Evolutionary conservation across 2,888 invertebrate species (phyloP).

Genomic region (Lithosia quadra): DNA sequence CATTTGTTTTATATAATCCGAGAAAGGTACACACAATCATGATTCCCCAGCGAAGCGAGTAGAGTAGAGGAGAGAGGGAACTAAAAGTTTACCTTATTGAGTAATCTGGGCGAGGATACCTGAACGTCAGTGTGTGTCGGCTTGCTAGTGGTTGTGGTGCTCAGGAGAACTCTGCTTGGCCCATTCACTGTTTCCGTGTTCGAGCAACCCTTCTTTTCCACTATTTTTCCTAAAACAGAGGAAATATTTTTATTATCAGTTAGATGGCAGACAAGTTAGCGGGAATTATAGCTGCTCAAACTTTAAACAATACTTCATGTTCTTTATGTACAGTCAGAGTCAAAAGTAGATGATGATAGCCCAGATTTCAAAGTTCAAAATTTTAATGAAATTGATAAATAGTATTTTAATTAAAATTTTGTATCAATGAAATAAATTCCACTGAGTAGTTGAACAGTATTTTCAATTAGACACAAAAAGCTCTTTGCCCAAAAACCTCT

Average conservation of each 20-base stretch:
- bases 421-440: no score
- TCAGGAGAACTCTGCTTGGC: constrained; percentile 76
- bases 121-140: constrained; percentile 82
- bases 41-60: constrained; percentile 71
- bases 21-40: constrained; percentile 40
- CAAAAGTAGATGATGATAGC: no score
- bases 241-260: constrained; percentile 2
- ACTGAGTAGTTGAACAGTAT: no score
- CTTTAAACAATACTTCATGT: no score
- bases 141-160: constrained; percentile 67
- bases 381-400: no score
- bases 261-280: no score
- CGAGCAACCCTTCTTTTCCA: constrained; percentile 89
- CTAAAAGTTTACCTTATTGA: constrained; percentile 85
- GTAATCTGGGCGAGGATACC: constrained; percentile 86
- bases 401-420: no score
- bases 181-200: constrained; percentile 79
- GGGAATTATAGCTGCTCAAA: no score
- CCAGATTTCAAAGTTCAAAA: no score
- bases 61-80: constrained; percentile 66
- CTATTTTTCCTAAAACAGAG: constrained; percentile 86
- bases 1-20: constrained; percentile 31
- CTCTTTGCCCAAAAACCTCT: no score
- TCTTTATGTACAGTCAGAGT: no score
- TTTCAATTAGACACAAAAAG: no score